Percentiles rank a stretch among this genome's conserved stretches.
phyloP scores from a whole-genome alignment of 2,113 vertebrate genomes.

The Rhinopomastus cyanomelas region DNA sequence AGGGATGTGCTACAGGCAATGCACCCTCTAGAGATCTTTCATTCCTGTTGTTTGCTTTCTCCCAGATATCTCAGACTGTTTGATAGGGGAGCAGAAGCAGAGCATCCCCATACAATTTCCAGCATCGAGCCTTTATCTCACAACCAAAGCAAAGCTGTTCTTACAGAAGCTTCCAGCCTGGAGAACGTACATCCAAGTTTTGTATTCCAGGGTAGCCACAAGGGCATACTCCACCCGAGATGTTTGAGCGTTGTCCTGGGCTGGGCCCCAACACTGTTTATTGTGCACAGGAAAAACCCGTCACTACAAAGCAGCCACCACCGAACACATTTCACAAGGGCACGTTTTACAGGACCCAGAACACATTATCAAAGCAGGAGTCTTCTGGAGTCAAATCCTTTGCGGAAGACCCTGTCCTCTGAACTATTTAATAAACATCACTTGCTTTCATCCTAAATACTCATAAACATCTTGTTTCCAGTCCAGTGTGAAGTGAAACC shows the following conservation, averaged over 20 bases:
- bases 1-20: neutral
- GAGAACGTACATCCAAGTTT: slow-evolving; percentile 19
- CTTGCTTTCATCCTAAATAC: neutral
- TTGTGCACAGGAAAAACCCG: slow-evolving; percentile 17
- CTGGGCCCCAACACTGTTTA: slow-evolving; percentile 17
- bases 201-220: slow-evolving; percentile 48
- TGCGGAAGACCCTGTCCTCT: neutral
- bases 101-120: neutral
- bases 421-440: neutral
- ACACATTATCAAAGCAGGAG: neutral
- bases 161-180: neutral
- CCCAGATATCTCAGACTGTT: neutral
- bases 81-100: neutral
- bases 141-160: neutral
- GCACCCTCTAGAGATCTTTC: neutral
- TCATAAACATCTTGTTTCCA: neutral
- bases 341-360: neutral
- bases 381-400: neutral
- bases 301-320: slow-evolving; percentile 9
- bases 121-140: neutral
- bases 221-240: slow-evolving; percentile 54
- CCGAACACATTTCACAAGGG: neutral
- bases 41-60: slow-evolving; percentile 19
- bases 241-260: slow-evolving; percentile 26
- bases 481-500: neutral